Evolutionary conservation across 2,888 invertebrate species (phyloP), one percentile per base, ranked within the genome.

Genomic region (Lasioglossum leucozonium): DNA sequence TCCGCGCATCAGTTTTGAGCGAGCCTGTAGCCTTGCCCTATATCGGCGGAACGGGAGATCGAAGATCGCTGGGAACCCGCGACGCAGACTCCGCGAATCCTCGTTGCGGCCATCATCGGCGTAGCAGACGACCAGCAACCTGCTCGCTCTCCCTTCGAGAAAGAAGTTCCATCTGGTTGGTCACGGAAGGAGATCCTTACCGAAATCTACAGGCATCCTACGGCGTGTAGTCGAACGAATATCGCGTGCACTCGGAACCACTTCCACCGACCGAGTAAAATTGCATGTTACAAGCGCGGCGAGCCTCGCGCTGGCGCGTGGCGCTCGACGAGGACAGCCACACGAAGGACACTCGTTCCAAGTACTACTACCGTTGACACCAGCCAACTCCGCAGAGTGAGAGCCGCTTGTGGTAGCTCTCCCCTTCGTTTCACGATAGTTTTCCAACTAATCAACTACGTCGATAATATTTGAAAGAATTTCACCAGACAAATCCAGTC

Each of bases 151-250:
- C 51, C 51, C 22, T 22, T 10, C 22, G 51, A 22, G 10, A 22
- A 51, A 51, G 22, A 51, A 22, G 22, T 10, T 4, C 22, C 0
- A 22, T 47, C 6, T 22, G 18, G 18, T 47, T 22, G 22, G 11
- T 26, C 58, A 22, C 58, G 58, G 58, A 58, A 26, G 13, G 11
- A 22, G 8, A 65, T 37, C 34, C 77, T 74, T 55, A 79, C 86
- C 84, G 30, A 69, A 71, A 30, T 78, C 80, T 55, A 78, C 73
- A 37, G 72, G 62, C 88, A 88, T 88, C 76, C 67, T 73, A 65
- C 74, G 6, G 26, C 18, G 58, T 58, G 34, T 18, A 22, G 34
- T 65, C 0, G 40, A 16, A n/a, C 13, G 26, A 18, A 3, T 47
- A 22, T n/a, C 30, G 40, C 74, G 82, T 65, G 79, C 26, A 72